Base-by-base conservation (phyloP, 2,113 vertebrate genomes). In the Circaetus gallicus region DNA sequence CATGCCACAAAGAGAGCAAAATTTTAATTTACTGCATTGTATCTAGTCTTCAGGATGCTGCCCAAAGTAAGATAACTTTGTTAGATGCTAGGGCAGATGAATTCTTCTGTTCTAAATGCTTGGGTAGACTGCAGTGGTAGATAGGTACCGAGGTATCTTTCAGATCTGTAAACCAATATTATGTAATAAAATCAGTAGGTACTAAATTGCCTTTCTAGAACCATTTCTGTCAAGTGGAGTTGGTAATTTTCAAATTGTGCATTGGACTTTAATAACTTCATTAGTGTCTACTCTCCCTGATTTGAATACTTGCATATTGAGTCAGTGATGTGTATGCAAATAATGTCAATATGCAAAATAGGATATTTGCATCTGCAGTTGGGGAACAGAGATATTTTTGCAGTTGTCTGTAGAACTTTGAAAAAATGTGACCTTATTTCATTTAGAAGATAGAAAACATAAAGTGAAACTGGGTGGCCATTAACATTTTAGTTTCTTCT, bases 81-180 rank as follows among this genome's bases (percentile, higher is more conserved):
- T 76, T 52, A 38, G 52, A 7, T 3, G 5, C 14, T 38, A 7
- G 20, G 16, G 11, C 71, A 77, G 49, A 18, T 45, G 26, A 66
- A 53, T 86, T 83, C 25, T 24, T 50, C 38, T 22, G 26, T 40
- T 56, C 6, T 28, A 16, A 31, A 15, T 56, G 28, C 65, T 61
- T 62, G 52, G 45, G 32, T 9, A 16, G 36, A 7, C 31, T 72
- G 77, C 58, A 32, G 1, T 56, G 63, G 17, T 28, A 21, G 26
- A 16, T 15, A 3, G 0, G 2, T 29, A 69, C n/a, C 1, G 2
- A 43, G 26, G 20, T n/a, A 5, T 24, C 49, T 77, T 56, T 63
- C 16, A 49, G 24, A 25, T 58, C n/a, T 90, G 34, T 28, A 70
- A 67, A 59, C 21, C 32, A 19, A 0, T 28, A 50, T 34, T 25